Conservation (phyloP, 2,113 vertebrate species). For the Lampris megalopsis region DNA sequence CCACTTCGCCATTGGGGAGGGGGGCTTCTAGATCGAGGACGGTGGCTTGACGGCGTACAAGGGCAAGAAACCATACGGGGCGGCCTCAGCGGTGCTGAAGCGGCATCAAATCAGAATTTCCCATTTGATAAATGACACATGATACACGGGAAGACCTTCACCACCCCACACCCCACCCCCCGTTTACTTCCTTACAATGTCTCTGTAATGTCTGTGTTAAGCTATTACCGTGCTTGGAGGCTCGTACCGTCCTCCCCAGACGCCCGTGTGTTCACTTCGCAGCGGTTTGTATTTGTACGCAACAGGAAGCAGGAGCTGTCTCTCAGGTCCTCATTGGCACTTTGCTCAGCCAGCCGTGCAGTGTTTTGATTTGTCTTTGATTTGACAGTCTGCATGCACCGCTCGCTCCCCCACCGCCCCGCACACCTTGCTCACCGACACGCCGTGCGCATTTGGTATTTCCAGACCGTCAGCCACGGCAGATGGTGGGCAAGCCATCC, state of each 20-base stretch:
- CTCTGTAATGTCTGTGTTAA: conserved; percentile 16
- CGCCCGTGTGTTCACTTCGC: conserved; percentile 23
- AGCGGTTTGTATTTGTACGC: conserved; percentile 42
- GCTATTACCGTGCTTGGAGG: conserved; percentile 20
- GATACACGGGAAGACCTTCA: conserved; percentile 6
- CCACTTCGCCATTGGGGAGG: not conserved
- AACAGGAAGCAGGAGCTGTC: conserved; percentile 33
- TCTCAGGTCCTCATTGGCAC: conserved; percentile 53
- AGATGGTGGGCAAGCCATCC: conserved; percentile 25
- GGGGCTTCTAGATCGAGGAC: not conserved
- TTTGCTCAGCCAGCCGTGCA: conserved; percentile 55
- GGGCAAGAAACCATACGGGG: conserved; percentile 14
- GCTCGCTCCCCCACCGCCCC: not conserved
- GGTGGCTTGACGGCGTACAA: not conserved
- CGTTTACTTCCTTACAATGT: not conserved
- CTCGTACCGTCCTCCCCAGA: conserved; percentile 38
- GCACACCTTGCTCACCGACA: conserved; percentile 55
- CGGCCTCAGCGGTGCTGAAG: not conserved
- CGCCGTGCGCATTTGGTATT: conserved; percentile 40
- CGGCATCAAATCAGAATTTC: not conserved
- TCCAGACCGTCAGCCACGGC: conserved; percentile 43
- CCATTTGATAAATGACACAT: conserved; percentile 34
- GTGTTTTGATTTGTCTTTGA: conserved; percentile 68
- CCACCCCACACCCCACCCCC: not conserved
- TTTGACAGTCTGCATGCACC: conserved; percentile 56